phyloP scores from a whole-genome alignment of 2,888 invertebrate species.

The Atrina japonica region DNA sequence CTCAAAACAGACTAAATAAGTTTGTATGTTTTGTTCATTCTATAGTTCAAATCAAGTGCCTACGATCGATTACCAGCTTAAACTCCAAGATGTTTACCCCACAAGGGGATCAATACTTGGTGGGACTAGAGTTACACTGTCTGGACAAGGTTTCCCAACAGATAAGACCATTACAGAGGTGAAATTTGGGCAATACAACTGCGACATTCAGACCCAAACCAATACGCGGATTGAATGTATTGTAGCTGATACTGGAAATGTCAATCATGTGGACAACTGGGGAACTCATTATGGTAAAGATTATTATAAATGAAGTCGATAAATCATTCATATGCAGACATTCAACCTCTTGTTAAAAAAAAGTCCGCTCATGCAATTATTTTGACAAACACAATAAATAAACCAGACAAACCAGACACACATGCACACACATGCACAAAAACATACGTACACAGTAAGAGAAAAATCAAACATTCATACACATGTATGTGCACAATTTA shows the following conservation, averaged over 20 bases:
- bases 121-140: slow-evolving; percentile 64
- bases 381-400: too few relatives aligned
- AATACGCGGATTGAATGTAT: slow-evolving; percentile 52
- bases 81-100: slow-evolving; percentile 61
- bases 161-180: slow-evolving; percentile 51
- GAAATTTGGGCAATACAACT: slow-evolving; percentile 53
- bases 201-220: slow-evolving; percentile 40
- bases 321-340: too few relatives aligned
- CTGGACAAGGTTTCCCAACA: slow-evolving; percentile 65
- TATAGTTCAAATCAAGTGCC: slow-evolving; percentile 42
- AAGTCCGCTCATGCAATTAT: too few relatives aligned
- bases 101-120: slow-evolving; percentile 62
- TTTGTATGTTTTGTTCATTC: background rate
- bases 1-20: too few relatives aligned
- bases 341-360: too few relatives aligned
- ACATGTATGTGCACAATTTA: too few relatives aligned
- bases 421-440: too few relatives aligned
- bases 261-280: slow-evolving; percentile 53
- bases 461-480: too few relatives aligned
- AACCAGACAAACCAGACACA: too few relatives aligned
- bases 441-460: too few relatives aligned
- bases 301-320: background rate
- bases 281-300: slow-evolving; percentile 55
- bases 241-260: slow-evolving; percentile 54
- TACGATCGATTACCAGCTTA: slow-evolving; percentile 46